Percentiles rank a stretch among this genome's conserved stretches.
These are phyloP conservation scores for Aleiodes testaceus DNA, from an alignment of 2,888 invertebrate species.

Conservation along the genomic window DNA sequence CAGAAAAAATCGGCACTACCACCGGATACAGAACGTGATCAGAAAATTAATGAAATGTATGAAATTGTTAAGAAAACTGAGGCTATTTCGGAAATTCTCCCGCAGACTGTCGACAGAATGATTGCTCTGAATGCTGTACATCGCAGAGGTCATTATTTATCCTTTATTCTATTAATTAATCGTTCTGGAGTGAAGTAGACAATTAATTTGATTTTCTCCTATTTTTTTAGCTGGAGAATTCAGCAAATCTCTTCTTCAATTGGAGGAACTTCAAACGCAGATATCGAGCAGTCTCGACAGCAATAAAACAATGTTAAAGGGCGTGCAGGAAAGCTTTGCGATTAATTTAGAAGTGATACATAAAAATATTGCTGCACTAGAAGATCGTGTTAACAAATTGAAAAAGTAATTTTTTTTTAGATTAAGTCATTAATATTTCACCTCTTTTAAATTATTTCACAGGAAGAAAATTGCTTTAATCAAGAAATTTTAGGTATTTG, in stretches of 20 bases:
- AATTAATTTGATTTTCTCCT: constrained; percentile 43
- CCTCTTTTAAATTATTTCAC: constrained; percentile 39
- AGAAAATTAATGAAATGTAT: constrained; percentile 88
- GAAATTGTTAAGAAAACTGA: constrained; percentile 92
- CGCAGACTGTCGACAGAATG: constrained; percentile 88
- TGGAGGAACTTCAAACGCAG: constrained; percentile 84
- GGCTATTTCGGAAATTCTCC: constrained; percentile 84
- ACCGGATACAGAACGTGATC: constrained; percentile 78
- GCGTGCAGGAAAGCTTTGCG: constrained; percentile 87
- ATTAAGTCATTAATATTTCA: constrained; percentile 35
- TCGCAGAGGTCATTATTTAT: constrained; percentile 82
- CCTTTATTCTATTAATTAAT: too few species aligned
- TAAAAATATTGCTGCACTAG: constrained; percentile 83
- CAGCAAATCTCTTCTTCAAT: constrained; percentile 86
- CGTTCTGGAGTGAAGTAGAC: constrained; percentile 7
- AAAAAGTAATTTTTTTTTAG: constrained; percentile 71
- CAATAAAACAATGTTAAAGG: constrained; percentile 84
- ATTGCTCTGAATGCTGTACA: constrained; percentile 90
- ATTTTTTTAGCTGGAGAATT: constrained; percentile 90
- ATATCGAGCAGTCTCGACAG: constrained; percentile 83
- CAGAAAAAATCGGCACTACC: constrained; percentile 75
- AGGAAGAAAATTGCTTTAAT: constrained; percentile 36
- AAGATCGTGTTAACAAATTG: constrained; percentile 81
- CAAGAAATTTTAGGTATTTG: too few species aligned
- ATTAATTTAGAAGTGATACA: constrained; percentile 86